Percentiles rank a stretch among this genome's conserved stretches.
These are phyloP conservation scores for Ganaspis sp. DNA, from an alignment of 1,140 invertebrate species.

Conservation along the genomic window DNA sequence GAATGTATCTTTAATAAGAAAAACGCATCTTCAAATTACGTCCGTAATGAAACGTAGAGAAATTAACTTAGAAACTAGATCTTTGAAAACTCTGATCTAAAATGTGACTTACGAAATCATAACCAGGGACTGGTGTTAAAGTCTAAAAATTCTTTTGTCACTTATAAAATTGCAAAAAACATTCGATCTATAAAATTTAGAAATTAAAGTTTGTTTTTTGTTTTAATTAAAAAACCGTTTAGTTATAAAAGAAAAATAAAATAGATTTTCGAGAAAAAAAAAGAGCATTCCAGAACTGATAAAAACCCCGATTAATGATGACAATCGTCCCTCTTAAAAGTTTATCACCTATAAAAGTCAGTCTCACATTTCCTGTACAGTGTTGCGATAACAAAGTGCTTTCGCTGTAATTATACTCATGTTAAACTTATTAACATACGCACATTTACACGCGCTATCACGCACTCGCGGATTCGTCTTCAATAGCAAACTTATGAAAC, in stretches of 20 bases:
- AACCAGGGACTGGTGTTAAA: neutral
- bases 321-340: slow-evolving; percentile 44
- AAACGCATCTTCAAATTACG: slow-evolving; percentile 5
- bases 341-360: slow-evolving; percentile 70
- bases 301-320: slow-evolving; percentile 15
- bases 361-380: slow-evolving; percentile 68
- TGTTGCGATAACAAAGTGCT: slow-evolving; percentile 51
- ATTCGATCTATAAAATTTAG: slow-evolving; percentile 7
- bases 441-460: slow-evolving; percentile 26
- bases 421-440: slow-evolving; percentile 43
- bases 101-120: slow-evolving; percentile 18
- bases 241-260: neutral
- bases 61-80: slow-evolving; percentile 29
- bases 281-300: neutral
- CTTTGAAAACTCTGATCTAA: slow-evolving; percentile 16
- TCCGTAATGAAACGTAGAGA: neutral
- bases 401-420: slow-evolving; percentile 22
- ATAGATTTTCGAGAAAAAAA: neutral
- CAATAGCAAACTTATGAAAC: neutral
- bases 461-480: slow-evolving; percentile 12
- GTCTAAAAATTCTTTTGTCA: neutral
- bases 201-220: neutral
- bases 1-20: slow-evolving; percentile 12
- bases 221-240: neutral
- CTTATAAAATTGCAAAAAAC: neutral